Evolutionary conservation across 2,888 invertebrate genomes (phyloP).

Genomic region (Acronicta leporina): DNA sequence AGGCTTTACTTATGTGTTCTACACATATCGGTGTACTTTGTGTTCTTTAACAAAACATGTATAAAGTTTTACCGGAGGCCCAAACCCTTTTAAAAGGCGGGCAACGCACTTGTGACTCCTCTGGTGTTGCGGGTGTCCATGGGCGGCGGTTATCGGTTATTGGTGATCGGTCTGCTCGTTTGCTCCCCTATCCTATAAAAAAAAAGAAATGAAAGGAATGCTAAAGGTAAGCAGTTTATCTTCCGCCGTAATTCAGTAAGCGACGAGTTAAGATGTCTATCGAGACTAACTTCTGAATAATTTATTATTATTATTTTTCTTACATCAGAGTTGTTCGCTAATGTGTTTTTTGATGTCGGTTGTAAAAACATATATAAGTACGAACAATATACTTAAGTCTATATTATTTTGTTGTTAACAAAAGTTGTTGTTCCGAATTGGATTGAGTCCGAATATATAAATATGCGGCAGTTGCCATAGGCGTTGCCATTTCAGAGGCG

Average conservation of each 20-base stretch:
- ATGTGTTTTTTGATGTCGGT: constrained; percentile 19
- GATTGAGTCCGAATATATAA: background rate
- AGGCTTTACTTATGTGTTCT: no score
- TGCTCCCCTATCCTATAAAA: no score
- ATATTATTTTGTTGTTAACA: no score
- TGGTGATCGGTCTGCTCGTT: no score
- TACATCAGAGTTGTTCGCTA: constrained; percentile 18
- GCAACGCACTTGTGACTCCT: no score
- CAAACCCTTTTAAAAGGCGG: no score
- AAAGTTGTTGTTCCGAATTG: background rate
- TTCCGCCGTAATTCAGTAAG: constrained; percentile 26
- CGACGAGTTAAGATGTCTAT: constrained; percentile 25
- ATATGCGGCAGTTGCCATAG: background rate
- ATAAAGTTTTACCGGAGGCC: no score
- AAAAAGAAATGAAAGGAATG: background rate
- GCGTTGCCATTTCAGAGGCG: background rate
- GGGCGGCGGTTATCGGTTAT: no score
- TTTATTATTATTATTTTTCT: constrained; percentile 27
- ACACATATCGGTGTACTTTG: no score
- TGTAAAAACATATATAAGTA: constrained; percentile 18
- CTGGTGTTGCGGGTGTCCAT: no score
- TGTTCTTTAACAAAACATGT: no score
- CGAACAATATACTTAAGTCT: background rate
- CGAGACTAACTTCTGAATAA: constrained; percentile 25
- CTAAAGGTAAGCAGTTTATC: constrained; percentile 23